Evolutionary conservation across 2,113 vertebrate genomes (phyloP), one percentile per base, ranked within the genome.

Genomic region (Zosterops japonicus): DNA sequence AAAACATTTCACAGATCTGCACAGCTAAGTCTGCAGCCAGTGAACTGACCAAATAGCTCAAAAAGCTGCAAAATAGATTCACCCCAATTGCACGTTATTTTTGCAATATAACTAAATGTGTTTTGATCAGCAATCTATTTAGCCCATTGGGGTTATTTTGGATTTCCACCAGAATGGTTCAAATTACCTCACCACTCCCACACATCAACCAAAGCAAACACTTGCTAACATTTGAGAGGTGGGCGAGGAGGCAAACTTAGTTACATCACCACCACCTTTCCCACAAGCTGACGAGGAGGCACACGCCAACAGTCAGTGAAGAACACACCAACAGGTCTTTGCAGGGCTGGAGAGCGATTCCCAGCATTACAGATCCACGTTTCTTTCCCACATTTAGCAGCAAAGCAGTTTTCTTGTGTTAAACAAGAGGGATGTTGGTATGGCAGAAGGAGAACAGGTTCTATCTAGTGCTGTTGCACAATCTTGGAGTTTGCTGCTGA

Each of bases 181-280:
- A 68, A 69, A 92, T 95, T 95, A 94, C 89, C 93, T 96, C 94
- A 95, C 74, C 19, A n/a, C 83, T 91, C 96, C 94, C 63, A 95
- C 87, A 76, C 74, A 55, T 59, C 50, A 87, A 76, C 78, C 78
- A 91, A 76, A 95, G 81, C 87, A 92, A 96, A 94, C 27, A 16
- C 69, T 95, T 24, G 69, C 74, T 95, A 94, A 89, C 91, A 94
- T 89, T 94, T 95, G 84, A 95, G 85, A 89, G 67, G 94, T 94
- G 89, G 95, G 93, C 27, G 78, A 96, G 70, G 49, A 95, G 81
- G 69, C 72, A 89, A 87, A 94, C 81, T 46, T 68, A 87, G 81
- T 93, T 97, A 91, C 93, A 95, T 95, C 91, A 97, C 78, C 67
- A 64, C n/a, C 96, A 93, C 87, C 93, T 94, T 96, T 87, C 82